Evolutionary conservation across 2,797 vertebrate genomes (phyloP).

Genomic region (Rhinella marina): DNA sequence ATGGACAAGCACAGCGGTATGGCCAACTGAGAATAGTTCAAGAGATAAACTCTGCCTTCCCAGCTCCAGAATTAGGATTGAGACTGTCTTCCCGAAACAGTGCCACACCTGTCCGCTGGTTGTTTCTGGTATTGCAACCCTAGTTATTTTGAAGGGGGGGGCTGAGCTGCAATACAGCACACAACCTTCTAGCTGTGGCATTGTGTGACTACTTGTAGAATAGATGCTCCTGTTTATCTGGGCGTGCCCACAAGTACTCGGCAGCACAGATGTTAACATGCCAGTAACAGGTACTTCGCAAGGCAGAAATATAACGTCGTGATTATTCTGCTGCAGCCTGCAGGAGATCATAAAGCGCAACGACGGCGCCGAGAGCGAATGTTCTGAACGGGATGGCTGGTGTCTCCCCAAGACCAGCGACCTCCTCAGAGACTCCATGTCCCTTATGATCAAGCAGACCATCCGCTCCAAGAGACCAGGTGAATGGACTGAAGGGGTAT

Average conservation of each 20-base stretch:
- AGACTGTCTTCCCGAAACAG: too few species aligned
- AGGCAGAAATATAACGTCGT: fast-evolving
- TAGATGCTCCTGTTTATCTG: neutral
- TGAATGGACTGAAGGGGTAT: constrained; percentile 64
- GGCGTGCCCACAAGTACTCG: neutral
- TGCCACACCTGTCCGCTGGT: too few species aligned
- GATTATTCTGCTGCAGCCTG: constrained; percentile 73
- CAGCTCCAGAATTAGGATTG: too few species aligned
- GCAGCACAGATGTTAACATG: neutral
- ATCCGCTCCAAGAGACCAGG: constrained; percentile 81
- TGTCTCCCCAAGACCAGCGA: constrained; percentile 89
- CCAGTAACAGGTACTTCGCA: too few species aligned
- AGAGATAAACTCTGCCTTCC: too few species aligned
- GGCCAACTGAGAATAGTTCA: too few species aligned
- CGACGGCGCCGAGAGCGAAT: constrained; percentile 75
- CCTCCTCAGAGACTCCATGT: constrained; percentile 89
- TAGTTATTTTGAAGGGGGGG: neutral
- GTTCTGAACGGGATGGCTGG: constrained; percentile 94
- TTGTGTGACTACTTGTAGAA: too few species aligned
- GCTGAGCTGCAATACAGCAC: neutral
- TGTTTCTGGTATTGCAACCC: neutral
- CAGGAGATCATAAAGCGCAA: constrained; percentile 82
- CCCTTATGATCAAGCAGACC: constrained; percentile 86
- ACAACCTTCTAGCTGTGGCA: neutral
- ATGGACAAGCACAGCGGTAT: too few species aligned